Evolutionary conservation across 2,888 invertebrate species (phyloP).

Genomic region (Ptychoptera contaminata): DNA sequence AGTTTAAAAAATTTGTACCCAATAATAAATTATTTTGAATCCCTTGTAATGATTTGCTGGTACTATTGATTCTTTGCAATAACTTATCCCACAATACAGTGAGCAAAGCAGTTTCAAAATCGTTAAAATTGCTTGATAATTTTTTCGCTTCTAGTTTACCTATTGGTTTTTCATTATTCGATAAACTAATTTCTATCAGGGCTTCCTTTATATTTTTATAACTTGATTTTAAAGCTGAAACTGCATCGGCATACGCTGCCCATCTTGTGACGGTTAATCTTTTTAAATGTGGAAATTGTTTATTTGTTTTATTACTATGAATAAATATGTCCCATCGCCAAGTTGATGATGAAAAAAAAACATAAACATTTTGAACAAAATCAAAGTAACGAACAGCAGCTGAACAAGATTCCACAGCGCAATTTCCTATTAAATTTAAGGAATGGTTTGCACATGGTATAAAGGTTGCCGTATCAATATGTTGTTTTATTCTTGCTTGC

Average conservation of each 20-base stretch:
- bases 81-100: too few relatives aligned
- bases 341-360: slow-evolving; percentile 7
- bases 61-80: too few relatives aligned
- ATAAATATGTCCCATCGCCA: slow-evolving; percentile 6
- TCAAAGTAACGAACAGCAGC: slow-evolving; percentile 5
- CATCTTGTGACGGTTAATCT: slow-evolving; percentile 3
- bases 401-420: slow-evolving; percentile 6
- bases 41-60: too few relatives aligned
- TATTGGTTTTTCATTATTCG: too few relatives aligned
- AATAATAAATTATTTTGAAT: too few relatives aligned
- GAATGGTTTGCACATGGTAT: slow-evolving; percentile 18
- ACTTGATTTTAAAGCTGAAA: neutral
- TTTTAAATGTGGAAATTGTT: neutral
- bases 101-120: too few relatives aligned
- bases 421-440: slow-evolving; percentile 16
- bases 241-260: slow-evolving; percentile 6
- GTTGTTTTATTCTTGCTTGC: slow-evolving; percentile 17
- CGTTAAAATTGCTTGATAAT: too few relatives aligned
- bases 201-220: neutral
- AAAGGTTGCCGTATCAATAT: slow-evolving; percentile 17
- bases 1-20: too few relatives aligned
- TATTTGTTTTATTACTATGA: neutral
- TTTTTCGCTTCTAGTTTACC: too few relatives aligned
- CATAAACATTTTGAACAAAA: slow-evolving; percentile 6
- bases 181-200: too few relatives aligned